These are phyloP conservation scores for Ylistrum balloti DNA, from an alignment of 1,140 invertebrate genomes.

Conservation along the genomic window DNA sequence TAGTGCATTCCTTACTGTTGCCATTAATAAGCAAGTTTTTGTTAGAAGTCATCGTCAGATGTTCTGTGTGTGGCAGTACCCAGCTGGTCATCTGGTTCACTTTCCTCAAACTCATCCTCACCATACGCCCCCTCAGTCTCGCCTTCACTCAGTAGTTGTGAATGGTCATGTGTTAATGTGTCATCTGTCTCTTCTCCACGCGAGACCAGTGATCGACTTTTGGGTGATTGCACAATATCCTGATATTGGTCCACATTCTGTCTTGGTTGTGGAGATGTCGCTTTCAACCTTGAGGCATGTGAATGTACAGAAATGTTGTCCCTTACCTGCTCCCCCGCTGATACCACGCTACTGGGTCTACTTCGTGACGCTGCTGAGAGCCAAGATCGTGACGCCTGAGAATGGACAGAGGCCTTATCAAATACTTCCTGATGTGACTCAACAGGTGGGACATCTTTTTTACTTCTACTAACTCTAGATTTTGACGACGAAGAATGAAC, in stretches of 20 bases:
- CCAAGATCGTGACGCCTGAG: constrained; percentile 42
- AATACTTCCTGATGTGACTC: constrained; percentile 42
- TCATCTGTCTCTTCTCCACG: constrained; percentile 44
- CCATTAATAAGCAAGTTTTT: background rate
- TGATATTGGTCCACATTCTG: background rate
- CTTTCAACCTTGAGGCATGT: background rate
- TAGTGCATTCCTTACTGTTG: background rate
- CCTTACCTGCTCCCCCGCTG: background rate
- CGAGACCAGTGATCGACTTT: background rate
- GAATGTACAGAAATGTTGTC: background rate
- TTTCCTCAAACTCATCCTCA: constrained; percentile 52
- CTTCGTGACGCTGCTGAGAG: background rate
- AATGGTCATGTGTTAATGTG: background rate
- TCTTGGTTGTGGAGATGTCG: background rate
- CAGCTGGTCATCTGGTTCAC: background rate
- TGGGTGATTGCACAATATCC: background rate
- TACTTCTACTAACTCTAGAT: background rate
- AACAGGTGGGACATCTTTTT: background rate
- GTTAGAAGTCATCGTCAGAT: background rate
- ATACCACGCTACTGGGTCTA: constrained; percentile 17
- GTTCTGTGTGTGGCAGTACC: background rate
- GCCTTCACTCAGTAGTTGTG: constrained; percentile 40
- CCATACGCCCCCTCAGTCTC: constrained; percentile 48
- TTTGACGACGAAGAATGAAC: background rate
- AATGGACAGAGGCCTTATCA: constrained; percentile 48